phyloP scores from a whole-genome alignment of 2,888 invertebrate genomes.

The Aphidoletes aphidimyza region DNA sequence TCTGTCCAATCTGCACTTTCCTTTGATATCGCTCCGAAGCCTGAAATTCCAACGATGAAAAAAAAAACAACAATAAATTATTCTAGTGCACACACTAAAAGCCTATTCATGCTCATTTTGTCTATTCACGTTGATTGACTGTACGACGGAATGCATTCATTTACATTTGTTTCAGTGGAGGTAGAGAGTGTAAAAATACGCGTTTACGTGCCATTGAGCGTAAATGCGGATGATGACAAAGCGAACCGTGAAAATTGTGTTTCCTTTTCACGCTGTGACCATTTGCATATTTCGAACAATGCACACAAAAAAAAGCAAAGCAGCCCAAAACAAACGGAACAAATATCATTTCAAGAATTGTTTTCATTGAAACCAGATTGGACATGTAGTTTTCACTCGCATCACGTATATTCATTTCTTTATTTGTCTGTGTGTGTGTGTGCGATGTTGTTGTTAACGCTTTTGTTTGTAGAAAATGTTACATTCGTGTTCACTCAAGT shows the following conservation, averaged over 20 bases:
- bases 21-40: too few relatives aligned
- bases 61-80: too few relatives aligned
- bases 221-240: constrained; percentile 19
- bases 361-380: not conserved
- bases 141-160: not conserved
- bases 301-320: not conserved
- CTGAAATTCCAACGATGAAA: too few relatives aligned
- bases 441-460: too few relatives aligned
- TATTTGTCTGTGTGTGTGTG: too few relatives aligned
- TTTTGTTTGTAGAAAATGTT: too few relatives aligned
- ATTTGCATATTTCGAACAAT: constrained; percentile 33
- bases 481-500: too few relatives aligned
- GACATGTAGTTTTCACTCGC: not conserved
- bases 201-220: constrained; percentile 14
- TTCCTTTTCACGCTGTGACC: not conserved
- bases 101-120: too few relatives aligned
- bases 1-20: too few relatives aligned
- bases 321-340: not conserved
- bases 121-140: too few relatives aligned
- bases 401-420: too few relatives aligned
- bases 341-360: constrained; percentile 15
- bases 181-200: not conserved
- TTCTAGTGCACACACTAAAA: too few relatives aligned
- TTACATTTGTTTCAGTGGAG: not conserved
- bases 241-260: constrained; percentile 3